Base-by-base conservation (phyloP, 2,888 invertebrate genomes). In the Tromatobia lineatoria region DNA sequence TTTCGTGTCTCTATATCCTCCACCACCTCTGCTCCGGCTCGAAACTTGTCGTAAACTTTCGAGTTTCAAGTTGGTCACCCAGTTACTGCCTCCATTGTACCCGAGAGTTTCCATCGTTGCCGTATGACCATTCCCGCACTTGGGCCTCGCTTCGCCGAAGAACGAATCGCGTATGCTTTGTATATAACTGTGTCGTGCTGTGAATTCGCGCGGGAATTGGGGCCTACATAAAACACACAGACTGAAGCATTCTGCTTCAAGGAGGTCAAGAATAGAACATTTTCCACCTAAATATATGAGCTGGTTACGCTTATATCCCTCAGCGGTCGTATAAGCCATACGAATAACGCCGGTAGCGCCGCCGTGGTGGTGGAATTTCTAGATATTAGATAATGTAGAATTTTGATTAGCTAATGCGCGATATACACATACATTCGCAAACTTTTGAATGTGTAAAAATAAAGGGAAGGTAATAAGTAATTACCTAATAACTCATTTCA, bases 11-110 rank as follows among this genome's bases (percentile, higher is more conserved):
- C 54, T 20, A 18, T 54, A 70, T 61, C 34, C 78, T 52, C 77
- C 81, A 66, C 18, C 38, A 18, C 64, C 81, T 77, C 76, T n/a
- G 66, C 75, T 57, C 59, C 67, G 70, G 80, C 64, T 20, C 38
- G 71, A 81, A 85, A 85, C 83, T 86, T 84, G 50, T 64, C 54
- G 34, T 54, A 69, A 86, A 84, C 82, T 84, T 86, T 73, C 70
- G 67, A 82, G 80, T 74, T 69, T 79, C 86, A 84, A 86, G 84
- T 86, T 86, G 86, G 86, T 86, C 84, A 86, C 84, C 84, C 80
- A 86, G 80, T 86, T 86, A 84, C 71, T 38, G 66, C 69, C 45
- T 69, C 80, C 80, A 82, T 86, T 84, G 84, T 84, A 71, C 66
- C 18, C 18, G 52, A 61, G 74, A 86, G 80, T 86, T 86, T 80